These are phyloP conservation scores for Physocephala rufipes DNA, from an alignment of 2,888 invertebrate species.

Conservation along the genomic window DNA sequence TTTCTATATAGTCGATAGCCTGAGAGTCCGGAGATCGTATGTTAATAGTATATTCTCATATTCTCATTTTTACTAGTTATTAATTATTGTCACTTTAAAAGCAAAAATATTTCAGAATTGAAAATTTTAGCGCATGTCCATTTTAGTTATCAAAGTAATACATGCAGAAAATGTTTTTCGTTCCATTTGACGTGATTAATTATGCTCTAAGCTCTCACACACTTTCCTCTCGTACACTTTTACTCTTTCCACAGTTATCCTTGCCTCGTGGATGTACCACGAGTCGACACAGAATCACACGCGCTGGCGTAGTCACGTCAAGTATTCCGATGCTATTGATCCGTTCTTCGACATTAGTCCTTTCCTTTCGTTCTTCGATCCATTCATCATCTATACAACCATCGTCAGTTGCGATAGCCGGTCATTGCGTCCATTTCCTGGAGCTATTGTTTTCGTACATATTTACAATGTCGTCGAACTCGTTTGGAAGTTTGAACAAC, in stretches of 20 bases:
- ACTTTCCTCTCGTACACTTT: not conserved
- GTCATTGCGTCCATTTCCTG: constrained; percentile 26
- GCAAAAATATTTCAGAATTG: too few relatives aligned
- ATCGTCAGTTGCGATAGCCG: constrained; percentile 7
- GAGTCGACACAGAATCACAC: not conserved
- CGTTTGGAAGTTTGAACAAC: constrained; percentile 14
- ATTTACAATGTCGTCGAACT: constrained; percentile 36
- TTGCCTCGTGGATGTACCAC: too few relatives aligned
- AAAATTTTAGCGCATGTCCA: too few relatives aligned
- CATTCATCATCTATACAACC: not conserved
- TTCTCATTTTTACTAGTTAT: too few relatives aligned
- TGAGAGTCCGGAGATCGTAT: too few relatives aligned
- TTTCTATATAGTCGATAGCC: too few relatives aligned
- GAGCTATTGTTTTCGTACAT: constrained; percentile 23
- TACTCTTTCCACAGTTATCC: too few relatives aligned
- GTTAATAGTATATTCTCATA: too few relatives aligned
- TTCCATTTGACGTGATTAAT: constrained; percentile 50
- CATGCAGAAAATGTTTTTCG: too few relatives aligned
- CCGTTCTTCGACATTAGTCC: too few relatives aligned
- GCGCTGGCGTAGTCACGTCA: not conserved
- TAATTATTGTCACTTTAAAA: too few relatives aligned
- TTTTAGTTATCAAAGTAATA: too few relatives aligned
- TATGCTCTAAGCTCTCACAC: constrained; percentile 22
- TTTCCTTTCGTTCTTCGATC: not conserved
- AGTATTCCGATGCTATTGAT: constrained; percentile 1